Conservation (phyloP, 2,797 vertebrate species). For the Craterocephalus amniculus region DNA sequence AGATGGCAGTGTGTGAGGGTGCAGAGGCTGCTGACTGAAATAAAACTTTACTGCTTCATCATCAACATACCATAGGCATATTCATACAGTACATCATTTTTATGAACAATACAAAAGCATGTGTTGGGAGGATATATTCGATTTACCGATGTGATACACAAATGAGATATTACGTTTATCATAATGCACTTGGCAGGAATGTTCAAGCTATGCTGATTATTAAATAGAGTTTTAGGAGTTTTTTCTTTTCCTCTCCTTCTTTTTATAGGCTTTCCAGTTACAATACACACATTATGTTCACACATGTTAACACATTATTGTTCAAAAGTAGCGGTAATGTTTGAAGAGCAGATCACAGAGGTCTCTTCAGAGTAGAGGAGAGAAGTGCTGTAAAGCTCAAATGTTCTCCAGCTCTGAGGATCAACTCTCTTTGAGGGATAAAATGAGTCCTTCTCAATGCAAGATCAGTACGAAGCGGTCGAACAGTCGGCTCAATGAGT, state of each 20-base stretch:
- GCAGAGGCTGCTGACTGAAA: conserved; percentile 13
- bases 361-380: conserved; percentile 59
- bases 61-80: conserved; percentile 8
- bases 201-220: conserved; percentile 13
- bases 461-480: conserved; percentile 69
- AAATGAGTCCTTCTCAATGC: conserved; percentile 65
- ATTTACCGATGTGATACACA: neutral
- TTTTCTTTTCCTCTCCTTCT: too few species aligned
- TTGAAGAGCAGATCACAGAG: conserved; percentile 62
- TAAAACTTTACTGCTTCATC: conserved; percentile 23
- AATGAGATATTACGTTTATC: conserved; percentile 12
- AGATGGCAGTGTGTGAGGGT: conserved; percentile 24
- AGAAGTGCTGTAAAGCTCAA: conserved; percentile 59
- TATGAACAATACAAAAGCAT: conserved; percentile 6
- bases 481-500: conserved; percentile 58
- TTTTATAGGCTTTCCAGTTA: neutral
- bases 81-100: conserved; percentile 2
- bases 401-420: conserved; percentile 64
- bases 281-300: conserved; percentile 4
- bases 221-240: neutral
- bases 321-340: conserved; percentile 49
- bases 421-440: conserved; percentile 57
- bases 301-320: conserved; percentile 22
- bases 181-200: conserved; percentile 5
- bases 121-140: conserved; percentile 3